These are phyloP conservation scores for Phalangium opilio DNA, from an alignment of 2,888 invertebrate species.

Conservation along the genomic window DNA sequence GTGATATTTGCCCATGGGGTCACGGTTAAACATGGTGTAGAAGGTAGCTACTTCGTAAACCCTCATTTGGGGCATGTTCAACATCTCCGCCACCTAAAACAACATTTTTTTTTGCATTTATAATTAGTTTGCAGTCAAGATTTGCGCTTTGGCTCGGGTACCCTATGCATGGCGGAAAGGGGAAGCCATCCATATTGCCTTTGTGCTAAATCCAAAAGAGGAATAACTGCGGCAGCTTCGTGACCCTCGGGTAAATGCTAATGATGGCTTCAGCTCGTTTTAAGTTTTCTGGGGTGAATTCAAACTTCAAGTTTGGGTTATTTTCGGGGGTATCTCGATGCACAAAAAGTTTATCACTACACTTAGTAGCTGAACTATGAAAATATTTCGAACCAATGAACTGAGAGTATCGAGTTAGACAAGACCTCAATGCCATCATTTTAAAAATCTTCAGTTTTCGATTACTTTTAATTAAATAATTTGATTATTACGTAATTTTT, in stretches of 20 bases:
- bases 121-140: no score
- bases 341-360: slow-evolving; percentile 14
- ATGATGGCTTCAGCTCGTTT: slow-evolving; percentile 76
- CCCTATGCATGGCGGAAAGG: slow-evolving; percentile 16
- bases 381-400: no score
- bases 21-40: slow-evolving; percentile 98
- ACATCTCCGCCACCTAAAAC: slow-evolving; percentile 67
- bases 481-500: no score
- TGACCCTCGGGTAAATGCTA: slow-evolving; percentile 92
- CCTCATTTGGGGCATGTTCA: slow-evolving; percentile 83
- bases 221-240: slow-evolving; percentile 89
- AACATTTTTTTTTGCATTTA: no score
- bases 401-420: no score
- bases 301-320: slow-evolving; percentile 70
- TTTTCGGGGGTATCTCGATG: slow-evolving; percentile 81
- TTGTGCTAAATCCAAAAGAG: slow-evolving; percentile 88
- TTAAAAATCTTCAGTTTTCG: no score
- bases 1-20: slow-evolving; percentile 85
- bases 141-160: no score
- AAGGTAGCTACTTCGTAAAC: slow-evolving; percentile 99
- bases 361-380: no score
- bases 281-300: slow-evolving; percentile 70
- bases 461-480: no score
- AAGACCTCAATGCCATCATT: no score
- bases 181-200: slow-evolving; percentile 53